Conservation (phyloP, 1,140 invertebrate genomes). For the Formica exsecta region DNA sequence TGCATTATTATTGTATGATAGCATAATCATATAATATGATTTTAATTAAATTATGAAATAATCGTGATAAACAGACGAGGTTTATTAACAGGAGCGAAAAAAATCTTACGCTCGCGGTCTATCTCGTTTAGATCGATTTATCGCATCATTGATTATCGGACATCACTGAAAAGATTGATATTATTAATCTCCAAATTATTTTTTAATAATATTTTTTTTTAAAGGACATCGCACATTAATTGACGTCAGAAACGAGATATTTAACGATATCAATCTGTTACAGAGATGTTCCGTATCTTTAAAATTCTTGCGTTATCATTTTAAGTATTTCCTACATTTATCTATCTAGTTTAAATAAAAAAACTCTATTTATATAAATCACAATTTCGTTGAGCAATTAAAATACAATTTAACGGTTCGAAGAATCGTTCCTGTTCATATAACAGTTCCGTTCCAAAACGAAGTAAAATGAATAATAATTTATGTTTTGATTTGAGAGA, state of each 20-base stretch:
- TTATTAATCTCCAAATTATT: conserved; percentile 22
- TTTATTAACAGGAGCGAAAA: neutral
- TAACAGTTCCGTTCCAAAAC: neutral
- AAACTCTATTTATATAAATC: neutral
- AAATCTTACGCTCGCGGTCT: neutral
- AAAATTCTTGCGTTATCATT: neutral
- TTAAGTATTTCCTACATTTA: neutral
- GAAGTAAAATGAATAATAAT: conserved; percentile 16
- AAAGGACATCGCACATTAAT: no score
- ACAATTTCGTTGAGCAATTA: conserved; percentile 3
- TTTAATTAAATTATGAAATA: conserved; percentile 51
- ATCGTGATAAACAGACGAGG: conserved; percentile 6
- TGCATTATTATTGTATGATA: neutral
- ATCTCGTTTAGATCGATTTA: conserved; percentile 32
- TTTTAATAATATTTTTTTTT: neutral
- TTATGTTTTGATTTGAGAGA: conserved; percentile 11
- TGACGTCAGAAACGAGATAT: neutral
- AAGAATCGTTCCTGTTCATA: conserved; percentile 10
- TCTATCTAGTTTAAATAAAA: neutral
- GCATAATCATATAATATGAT: conserved; percentile 50
- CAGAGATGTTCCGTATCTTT: neutral
- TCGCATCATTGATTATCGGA: conserved; percentile 24
- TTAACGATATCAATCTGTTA: neutral
- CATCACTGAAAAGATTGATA: neutral
- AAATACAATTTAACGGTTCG: conserved; percentile 25